phyloP scores from a whole-genome alignment of 2,888 invertebrate species.

The Axea sp. region DNA sequence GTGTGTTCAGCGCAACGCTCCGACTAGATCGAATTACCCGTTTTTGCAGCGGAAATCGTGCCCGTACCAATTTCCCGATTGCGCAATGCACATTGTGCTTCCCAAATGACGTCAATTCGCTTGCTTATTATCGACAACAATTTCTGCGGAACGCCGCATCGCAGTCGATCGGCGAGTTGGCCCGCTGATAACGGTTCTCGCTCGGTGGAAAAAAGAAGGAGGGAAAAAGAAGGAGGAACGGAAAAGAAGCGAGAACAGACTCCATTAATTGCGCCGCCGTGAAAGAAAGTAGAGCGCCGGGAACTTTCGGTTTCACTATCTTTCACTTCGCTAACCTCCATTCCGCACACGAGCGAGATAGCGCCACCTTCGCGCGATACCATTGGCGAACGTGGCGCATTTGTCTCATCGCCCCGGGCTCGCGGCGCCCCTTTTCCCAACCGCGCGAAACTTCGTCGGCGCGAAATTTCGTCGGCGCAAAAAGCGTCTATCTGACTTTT shows the following conservation, averaged over 20 bases:
- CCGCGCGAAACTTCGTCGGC: slow-evolving; percentile 3
- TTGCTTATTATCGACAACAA: no score
- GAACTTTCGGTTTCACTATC: slow-evolving; percentile 76
- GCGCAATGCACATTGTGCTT: no score
- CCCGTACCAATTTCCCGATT: no score
- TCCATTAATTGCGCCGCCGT: slow-evolving; percentile 65
- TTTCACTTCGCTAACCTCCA: slow-evolving; percentile 71
- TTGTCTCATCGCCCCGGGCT: slow-evolving; percentile 33
- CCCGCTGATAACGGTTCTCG: slow-evolving; percentile 27
- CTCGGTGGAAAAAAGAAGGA: slow-evolving; percentile 5
- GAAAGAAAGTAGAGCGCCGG: slow-evolving; percentile 76
- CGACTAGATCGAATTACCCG: no score
- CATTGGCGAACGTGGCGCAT: slow-evolving; percentile 30
- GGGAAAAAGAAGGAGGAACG: slow-evolving; percentile 1
- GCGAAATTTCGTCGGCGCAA: slow-evolving; percentile 18
- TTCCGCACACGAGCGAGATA: slow-evolving; percentile 49
- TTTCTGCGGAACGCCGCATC: background rate
- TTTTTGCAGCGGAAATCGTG: no score
- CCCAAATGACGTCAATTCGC: no score
- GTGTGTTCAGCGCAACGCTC: no score
- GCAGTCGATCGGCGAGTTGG: slow-evolving; percentile 24
- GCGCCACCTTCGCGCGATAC: slow-evolving; percentile 29
- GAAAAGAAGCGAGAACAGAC: slow-evolving; percentile 32
- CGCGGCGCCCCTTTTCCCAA: slow-evolving; percentile 46
- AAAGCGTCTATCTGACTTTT: slow-evolving; percentile 7